Conservation (phyloP, 2,113 vertebrate species). For the Varanus komodoensis region DNA sequence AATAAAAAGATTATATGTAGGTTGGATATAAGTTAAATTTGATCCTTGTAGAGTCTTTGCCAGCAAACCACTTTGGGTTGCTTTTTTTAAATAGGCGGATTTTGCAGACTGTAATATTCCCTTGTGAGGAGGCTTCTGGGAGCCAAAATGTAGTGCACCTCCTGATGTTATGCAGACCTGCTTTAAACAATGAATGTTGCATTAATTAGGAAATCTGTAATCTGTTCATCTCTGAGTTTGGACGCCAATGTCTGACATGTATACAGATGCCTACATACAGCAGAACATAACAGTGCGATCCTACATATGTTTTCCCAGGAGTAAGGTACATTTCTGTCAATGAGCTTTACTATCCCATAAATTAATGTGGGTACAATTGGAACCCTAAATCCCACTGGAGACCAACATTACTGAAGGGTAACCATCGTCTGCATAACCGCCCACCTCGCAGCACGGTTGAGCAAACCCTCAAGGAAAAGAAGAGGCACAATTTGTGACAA, state of each 20-base stretch:
- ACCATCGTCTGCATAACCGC: neutral
- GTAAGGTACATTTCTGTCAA: neutral
- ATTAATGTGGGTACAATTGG: neutral
- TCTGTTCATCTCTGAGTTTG: neutral
- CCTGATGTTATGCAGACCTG: neutral
- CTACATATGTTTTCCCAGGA: neutral
- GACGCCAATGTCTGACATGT: neutral
- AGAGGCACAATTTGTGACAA: slow-evolving; percentile 47
- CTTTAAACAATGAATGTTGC: neutral
- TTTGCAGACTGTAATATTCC: too few species aligned
- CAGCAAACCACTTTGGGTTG: too few species aligned
- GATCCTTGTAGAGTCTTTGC: too few species aligned
- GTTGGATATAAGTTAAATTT: too few species aligned
- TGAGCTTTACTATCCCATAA: neutral
- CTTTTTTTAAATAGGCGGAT: too few species aligned
- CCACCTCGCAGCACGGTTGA: neutral
- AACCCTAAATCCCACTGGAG: fast-evolving
- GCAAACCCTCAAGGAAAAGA: neutral
- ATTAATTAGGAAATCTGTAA: neutral
- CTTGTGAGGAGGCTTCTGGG: too few species aligned
- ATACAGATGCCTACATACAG: fast-evolving
- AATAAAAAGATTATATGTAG: too few species aligned
- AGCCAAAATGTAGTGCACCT: too few species aligned
- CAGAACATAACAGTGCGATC: neutral
- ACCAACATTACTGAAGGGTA: neutral